A percentile compares a stretch with the other conserved stretches of the same genome.
Conservation (phyloP, 2,113 vertebrate species). For the Bufo gargarizans region DNA sequence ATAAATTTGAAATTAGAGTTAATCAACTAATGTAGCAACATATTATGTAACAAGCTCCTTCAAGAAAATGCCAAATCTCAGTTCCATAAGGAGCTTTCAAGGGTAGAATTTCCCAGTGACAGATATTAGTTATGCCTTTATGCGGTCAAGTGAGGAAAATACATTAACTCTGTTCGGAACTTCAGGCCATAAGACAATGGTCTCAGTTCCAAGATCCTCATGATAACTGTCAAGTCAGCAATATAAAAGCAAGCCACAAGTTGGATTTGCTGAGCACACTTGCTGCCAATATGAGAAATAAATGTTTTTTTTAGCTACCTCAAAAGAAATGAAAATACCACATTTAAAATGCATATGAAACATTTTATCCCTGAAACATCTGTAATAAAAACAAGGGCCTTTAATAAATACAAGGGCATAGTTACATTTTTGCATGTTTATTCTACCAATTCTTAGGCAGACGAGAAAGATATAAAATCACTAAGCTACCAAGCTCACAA, state of each 20-base stretch:
- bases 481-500: constrained; percentile 27
- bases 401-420: constrained; percentile 36
- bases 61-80: not conserved
- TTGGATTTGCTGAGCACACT: constrained; percentile 1
- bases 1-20: too few species aligned
- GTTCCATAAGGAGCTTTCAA: not conserved
- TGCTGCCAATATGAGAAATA: constrained; percentile 41
- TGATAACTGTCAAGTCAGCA: constrained; percentile 22
- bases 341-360: constrained; percentile 47
- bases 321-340: constrained; percentile 53
- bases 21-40: too few species aligned
- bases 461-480: constrained; percentile 1
- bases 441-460: constrained; percentile 38
- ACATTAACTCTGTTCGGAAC: not conserved
- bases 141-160: constrained; percentile 2
- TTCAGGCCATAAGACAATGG: not conserved
- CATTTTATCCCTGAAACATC: constrained; percentile 33
- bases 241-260: not conserved
- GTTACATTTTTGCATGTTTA: constrained; percentile 36
- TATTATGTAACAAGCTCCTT: not conserved
- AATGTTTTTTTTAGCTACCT: constrained; percentile 50
- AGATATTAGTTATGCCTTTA: not conserved
- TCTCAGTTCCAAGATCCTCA: not conserved
- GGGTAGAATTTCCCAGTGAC: not conserved
- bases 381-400: constrained; percentile 47